Conservation (phyloP, 2,888 invertebrate species). For the Metellina segmentata region DNA sequence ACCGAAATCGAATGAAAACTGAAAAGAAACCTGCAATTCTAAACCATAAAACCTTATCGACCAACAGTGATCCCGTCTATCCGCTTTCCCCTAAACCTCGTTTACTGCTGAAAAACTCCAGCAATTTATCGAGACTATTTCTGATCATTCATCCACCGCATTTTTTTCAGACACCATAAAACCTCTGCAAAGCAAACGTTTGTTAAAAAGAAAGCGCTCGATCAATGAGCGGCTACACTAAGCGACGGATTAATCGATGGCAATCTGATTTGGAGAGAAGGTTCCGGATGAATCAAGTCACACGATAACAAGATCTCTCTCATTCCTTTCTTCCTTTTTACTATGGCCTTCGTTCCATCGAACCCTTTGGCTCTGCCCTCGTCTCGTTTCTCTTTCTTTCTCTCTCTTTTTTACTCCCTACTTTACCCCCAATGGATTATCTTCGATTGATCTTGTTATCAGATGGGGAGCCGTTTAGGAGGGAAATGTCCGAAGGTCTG, state of each 20-base stretch:
- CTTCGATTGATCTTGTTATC: slow-evolving; percentile 69
- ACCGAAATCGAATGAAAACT: too few relatives aligned
- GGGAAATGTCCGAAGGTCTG: background rate
- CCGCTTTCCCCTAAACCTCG: background rate
- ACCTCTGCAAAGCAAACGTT: background rate
- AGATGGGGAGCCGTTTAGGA: slow-evolving; percentile 45
- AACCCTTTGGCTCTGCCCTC: background rate
- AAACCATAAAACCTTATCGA: too few relatives aligned
- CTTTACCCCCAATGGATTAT: slow-evolving; percentile 56
- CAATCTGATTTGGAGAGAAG: slow-evolving; percentile 72
- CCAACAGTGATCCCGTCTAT: background rate
- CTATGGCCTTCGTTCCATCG: slow-evolving; percentile 16
- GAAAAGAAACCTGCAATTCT: too few relatives aligned
- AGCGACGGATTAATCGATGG: slow-evolving; percentile 59
- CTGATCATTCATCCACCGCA: background rate
- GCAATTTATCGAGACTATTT: background rate
- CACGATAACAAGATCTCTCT: slow-evolving; percentile 60
- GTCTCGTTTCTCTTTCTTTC: background rate
- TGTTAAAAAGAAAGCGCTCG: slow-evolving; percentile 15
- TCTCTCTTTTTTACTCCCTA: slow-evolving; percentile 7
- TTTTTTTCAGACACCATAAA: background rate
- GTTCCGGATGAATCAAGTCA: slow-evolving; percentile 70
- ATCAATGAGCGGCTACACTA: slow-evolving; percentile 47
- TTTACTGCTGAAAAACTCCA: background rate
- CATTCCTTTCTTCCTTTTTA: background rate